Percentiles rank a stretch among this genome's conserved stretches.
Conservation (phyloP, 1,140 invertebrate species). For the Ladona fulva region DNA sequence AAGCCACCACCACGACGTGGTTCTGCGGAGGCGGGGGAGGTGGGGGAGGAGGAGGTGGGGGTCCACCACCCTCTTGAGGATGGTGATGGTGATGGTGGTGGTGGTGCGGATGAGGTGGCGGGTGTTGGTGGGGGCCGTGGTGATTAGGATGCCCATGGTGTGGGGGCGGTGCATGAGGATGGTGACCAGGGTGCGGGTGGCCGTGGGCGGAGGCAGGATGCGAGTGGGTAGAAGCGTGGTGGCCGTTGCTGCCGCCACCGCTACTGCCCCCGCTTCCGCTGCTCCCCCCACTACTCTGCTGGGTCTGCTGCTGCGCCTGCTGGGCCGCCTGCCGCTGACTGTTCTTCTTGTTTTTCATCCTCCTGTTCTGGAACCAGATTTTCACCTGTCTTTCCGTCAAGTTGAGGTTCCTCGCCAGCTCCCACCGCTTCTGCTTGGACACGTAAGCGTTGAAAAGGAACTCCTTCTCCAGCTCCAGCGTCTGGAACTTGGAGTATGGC, state of each 20-base stretch:
- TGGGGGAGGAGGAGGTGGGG: conserved; percentile 51
- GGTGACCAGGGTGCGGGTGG: conserved; percentile 48
- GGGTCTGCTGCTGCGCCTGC: conserved; percentile 63
- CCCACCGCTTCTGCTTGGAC: conserved; percentile 95
- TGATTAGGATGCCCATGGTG: conserved; percentile 39
- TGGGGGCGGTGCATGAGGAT: conserved; percentile 13
- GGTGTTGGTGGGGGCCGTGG: conserved; percentile 25
- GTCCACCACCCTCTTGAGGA: conserved; percentile 51
- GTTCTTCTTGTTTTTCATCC: conserved; percentile 99
- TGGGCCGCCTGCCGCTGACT: conserved; percentile 75
- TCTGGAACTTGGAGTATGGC: conserved; percentile 94
- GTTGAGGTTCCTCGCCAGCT: conserved; percentile 84
- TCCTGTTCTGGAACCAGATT: conserved; percentile 92
- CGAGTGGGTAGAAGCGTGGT: conserved; percentile 7
- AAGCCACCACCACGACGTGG: conserved; percentile 46
- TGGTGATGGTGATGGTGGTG: conserved; percentile 48
- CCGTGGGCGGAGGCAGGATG: conserved; percentile 30
- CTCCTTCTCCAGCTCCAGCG: conserved; percentile 92
- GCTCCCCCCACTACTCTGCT: conserved; percentile 37
- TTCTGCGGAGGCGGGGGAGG: conserved; percentile 50
- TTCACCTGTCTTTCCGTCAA: conserved; percentile 91
- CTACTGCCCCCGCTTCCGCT: conserved; percentile 21
- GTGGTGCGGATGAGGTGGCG: conserved; percentile 10
- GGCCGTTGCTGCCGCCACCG: conserved; percentile 14
- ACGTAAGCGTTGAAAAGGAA: conserved; percentile 95